Evolutionary conservation across 2,797 vertebrate species (phyloP), one percentile per base, ranked within the genome.

Genomic region (Muraenolepis orangiensis): DNA sequence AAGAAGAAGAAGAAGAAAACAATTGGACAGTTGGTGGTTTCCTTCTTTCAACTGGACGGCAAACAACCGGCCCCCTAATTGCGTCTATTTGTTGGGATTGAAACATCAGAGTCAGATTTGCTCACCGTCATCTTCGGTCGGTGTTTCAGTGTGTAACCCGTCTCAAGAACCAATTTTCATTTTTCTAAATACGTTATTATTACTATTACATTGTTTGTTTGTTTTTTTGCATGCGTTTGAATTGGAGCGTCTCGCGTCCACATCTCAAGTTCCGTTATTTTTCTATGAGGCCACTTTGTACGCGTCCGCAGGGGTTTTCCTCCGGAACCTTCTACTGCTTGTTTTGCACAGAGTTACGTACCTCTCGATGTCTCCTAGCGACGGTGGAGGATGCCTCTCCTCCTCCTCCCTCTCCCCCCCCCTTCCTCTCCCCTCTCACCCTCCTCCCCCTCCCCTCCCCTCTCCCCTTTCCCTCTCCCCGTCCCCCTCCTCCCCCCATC

Each of bases 271-370:
- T 46, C 30, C 34, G 84, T 84, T 74, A 75, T 26, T 64, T 64
- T 64, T 64, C 57, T 64, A 83, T 85, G 76, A 74, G 73, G 64
- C 71, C 77, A 77, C 76, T 77, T 80, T 84, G 71, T 79, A 69
- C 28, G 69, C 81, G 79, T 85, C n/a, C n/a, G n/a, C 78, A 51
- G 78, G 77, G 81, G 85, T 80, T 82, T 80, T 81, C 78, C 71
- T 81, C 66, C 61, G 69, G 82, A 86, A 82, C 82, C 80, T 78
- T 51, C 77, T 67, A 77, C 80, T 82, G 87, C 90, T 90, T 90
- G 82, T 89, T 90, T 90, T 90, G 87, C 91, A 90, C 87, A 84
- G 85, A 86, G 81, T 78, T n/a, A 87, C 86, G 81, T 78, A 88
- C 86, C 83, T 85, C 84, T 80, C 32, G 77, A 88, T 83, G 85